Evolutionary conservation across 2,113 vertebrate species (phyloP), one percentile per base, ranked within the genome.

Genomic region (Catharus minimus): DNA sequence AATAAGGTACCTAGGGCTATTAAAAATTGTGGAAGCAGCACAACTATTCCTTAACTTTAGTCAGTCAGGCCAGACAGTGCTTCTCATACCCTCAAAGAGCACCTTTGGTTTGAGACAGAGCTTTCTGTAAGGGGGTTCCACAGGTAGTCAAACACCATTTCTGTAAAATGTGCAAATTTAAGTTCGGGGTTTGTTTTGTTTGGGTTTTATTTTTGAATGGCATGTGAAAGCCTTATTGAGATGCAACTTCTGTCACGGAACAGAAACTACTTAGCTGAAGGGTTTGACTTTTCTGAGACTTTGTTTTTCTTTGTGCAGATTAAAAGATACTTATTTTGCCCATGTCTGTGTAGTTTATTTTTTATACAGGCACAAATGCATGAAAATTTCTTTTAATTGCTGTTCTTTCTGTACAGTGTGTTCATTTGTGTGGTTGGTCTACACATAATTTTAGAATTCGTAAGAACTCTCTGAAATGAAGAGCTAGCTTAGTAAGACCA

Each of bases 401-500:
- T 57, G 18, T 38, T 82, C 16, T 85, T 86, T 82, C 19, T 33
- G 6, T 86, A 41, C 4, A 33, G 15, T 20, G 16, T 74, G 27
- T 71, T 95, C 10, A 19, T 69, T 81, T 88, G 24, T 90, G 89
- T 0, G 30, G 77, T 85, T 91, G 58, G 5, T 72, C 49, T 74
- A 22, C 8, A 49, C 0, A n/a, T 88, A 58, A 90, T 90, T 92
- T 88, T 82, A 89, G 94, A 94, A 89, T 90, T 94, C 89, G 3
- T 65, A 92, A 78, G 94, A 95, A 95, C 57, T 65, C 28, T 53
- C 56, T 83, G 86, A 82, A 88, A 86, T 39, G 8, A 86, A 90
- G 26, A 82, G 4, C 10, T 39, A 53, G 64, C 64, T 88, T 90
- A 75, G 55, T 89, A 52, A 92, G 49, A 75, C 28, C 39, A 62